A percentile compares a stretch with the other conserved stretches of the same genome.
phyloP scores from a whole-genome alignment of 2,888 invertebrate species.

The Pemphredon lugubris region DNA sequence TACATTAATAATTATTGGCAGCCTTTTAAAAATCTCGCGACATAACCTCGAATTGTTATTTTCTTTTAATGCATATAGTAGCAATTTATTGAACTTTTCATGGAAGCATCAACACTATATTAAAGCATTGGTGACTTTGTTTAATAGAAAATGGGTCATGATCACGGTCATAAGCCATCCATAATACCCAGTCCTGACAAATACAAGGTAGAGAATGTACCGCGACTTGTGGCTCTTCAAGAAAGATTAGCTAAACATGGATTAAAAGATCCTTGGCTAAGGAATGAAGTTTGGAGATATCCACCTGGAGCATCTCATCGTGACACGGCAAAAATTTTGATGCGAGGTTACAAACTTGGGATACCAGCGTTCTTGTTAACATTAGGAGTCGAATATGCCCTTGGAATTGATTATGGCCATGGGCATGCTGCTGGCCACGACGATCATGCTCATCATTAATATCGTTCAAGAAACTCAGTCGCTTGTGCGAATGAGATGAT shows the following conservation, averaged over 20 bases:
- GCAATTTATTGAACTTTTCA: no score
- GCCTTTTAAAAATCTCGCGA: no score
- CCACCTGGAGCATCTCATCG: constrained; percentile 82
- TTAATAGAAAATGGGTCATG: constrained; percentile 82
- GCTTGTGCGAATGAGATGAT: constrained; percentile 1
- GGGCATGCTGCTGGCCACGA: constrained; percentile 79
- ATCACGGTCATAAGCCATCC: constrained; percentile 82
- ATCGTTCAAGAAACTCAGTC: not conserved
- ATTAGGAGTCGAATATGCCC: constrained; percentile 81
- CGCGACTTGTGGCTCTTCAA: constrained; percentile 85
- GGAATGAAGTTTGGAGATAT: constrained; percentile 94
- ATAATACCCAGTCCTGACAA: constrained; percentile 87
- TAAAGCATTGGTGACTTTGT: no score
- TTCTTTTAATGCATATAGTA: no score
- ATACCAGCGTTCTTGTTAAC: constrained; percentile 83
- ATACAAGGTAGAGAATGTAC: constrained; percentile 88
- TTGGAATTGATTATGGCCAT: constrained; percentile 81
- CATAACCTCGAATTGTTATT: no score
- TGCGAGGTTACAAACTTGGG: constrained; percentile 87
- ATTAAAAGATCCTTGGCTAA: constrained; percentile 92
- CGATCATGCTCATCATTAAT: constrained; percentile 58
- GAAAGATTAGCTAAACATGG: constrained; percentile 87
- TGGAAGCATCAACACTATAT: no score
- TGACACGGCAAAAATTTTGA: constrained; percentile 81
- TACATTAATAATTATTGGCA: no score